Conservation (phyloP, 1,140 invertebrate genomes). For the Drosophila lacertosa region DNA sequence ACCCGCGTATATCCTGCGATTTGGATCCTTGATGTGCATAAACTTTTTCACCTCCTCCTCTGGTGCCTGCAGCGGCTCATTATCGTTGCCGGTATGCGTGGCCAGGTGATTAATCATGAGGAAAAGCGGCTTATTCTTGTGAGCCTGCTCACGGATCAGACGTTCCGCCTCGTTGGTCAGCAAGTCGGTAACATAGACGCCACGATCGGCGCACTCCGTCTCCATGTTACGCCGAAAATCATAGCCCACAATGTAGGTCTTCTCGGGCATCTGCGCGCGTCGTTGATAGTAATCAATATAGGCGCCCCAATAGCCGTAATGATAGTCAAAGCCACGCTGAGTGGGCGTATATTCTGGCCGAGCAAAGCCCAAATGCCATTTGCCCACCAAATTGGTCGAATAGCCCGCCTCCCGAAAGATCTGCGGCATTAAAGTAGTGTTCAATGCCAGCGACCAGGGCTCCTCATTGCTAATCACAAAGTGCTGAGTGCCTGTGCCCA, state of each 20-base stretch:
- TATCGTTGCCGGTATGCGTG: conserved; percentile 89
- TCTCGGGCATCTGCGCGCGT: conserved; percentile 85
- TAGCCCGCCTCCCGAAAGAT: conserved; percentile 91
- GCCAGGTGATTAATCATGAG: conserved; percentile 92
- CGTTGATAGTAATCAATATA: conserved; percentile 94
- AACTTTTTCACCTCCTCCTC: conserved; percentile 90
- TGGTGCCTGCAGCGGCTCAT: conserved; percentile 91
- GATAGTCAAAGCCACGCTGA: conserved; percentile 92
- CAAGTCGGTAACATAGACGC: conserved; percentile 91
- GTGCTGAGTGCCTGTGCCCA: conserved; percentile 89
- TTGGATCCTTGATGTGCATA: conserved; percentile 89
- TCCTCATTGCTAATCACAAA: conserved; percentile 89
- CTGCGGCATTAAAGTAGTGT: conserved; percentile 90
- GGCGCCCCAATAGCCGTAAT: conserved; percentile 93
- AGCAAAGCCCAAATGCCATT: conserved; percentile 94
- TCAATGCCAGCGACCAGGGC: conserved; percentile 89
- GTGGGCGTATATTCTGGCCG: conserved; percentile 90
- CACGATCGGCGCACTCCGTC: conserved; percentile 86
- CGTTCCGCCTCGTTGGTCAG: conserved; percentile 90
- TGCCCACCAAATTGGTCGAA: conserved; percentile 93
- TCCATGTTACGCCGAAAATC: conserved; percentile 89
- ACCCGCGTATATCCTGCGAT: conserved; percentile 92
- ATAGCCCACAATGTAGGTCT: conserved; percentile 86
- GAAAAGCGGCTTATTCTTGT: conserved; percentile 88
- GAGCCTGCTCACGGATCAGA: conserved; percentile 88